Evolutionary conservation across 2,113 vertebrate genomes (phyloP).

Genomic region (Apodemus sylvaticus): DNA sequence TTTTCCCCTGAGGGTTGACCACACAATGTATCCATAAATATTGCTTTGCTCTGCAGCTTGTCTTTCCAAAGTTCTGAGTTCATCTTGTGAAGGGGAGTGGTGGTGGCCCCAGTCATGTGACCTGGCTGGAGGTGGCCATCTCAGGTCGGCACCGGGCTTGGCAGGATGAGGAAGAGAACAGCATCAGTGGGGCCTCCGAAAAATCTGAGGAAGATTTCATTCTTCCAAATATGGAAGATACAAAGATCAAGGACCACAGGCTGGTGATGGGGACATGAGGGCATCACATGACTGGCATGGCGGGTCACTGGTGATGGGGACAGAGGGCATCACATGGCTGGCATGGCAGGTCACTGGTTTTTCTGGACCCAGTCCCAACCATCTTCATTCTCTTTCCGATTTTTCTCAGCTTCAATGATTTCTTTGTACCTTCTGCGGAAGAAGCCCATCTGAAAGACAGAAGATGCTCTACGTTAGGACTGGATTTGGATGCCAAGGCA

Average conservation of each 20-base stretch:
- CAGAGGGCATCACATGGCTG: constrained; percentile 78
- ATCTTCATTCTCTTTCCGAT: constrained; percentile 96
- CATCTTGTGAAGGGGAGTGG: constrained; percentile 83
- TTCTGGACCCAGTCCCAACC: constrained; percentile 99
- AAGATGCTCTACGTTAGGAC: background rate
- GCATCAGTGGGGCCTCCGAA: constrained; percentile 93
- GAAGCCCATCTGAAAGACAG: constrained; percentile 95
- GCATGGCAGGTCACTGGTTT: constrained; percentile 90
- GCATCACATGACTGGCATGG: constrained; percentile 82
- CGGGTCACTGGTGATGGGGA: constrained; percentile 88
- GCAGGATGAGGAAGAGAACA: constrained; percentile 85
- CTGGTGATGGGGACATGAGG: constrained; percentile 51
- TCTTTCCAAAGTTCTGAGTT: constrained; percentile 85
- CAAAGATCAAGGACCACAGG: constrained; percentile 87
- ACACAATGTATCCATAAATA: constrained; percentile 89
- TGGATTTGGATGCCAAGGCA: background rate
- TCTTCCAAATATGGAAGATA: constrained; percentile 99
- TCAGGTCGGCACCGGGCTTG: constrained; percentile 84
- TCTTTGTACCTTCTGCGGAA: constrained; percentile 98
- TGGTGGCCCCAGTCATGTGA: constrained; percentile 86
- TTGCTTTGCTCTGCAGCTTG: constrained; percentile 85
- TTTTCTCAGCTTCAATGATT: constrained; percentile 98
- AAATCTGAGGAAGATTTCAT: constrained; percentile 99
- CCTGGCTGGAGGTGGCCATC: constrained; percentile 83
- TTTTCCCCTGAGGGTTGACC: constrained; percentile 97